These are phyloP conservation scores for Channallabes apus DNA, from an alignment of 2,797 vertebrate species.

Conservation along the genomic window DNA sequence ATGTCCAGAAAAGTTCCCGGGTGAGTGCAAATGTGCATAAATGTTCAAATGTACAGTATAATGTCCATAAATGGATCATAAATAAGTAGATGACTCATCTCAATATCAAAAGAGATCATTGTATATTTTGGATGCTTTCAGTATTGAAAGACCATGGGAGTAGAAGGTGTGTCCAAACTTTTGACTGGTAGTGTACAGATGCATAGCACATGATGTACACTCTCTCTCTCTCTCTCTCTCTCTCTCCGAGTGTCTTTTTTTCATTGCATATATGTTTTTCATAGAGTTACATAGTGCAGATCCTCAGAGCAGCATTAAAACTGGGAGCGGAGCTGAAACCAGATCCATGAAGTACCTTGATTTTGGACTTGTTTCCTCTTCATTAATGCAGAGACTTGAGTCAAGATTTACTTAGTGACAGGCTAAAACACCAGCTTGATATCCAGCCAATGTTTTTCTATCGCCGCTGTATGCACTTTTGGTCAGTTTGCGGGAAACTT, in stretches of 20 bases:
- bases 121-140: too few species aligned
- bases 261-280: neutral
- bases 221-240: neutral
- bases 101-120: too few species aligned
- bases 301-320: conserved; percentile 29
- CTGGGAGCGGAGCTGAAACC: conserved; percentile 17
- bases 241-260: neutral
- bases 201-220: conserved; percentile 39
- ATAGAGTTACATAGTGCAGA: conserved; percentile 28
- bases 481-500: conserved; percentile 18
- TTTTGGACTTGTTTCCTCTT: conserved; percentile 35
- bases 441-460: conserved; percentile 39
- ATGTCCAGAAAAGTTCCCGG: too few species aligned
- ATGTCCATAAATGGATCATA: too few species aligned
- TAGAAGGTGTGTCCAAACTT: too few species aligned
- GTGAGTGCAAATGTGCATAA: too few species aligned
- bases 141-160: too few species aligned
- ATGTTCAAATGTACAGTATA: too few species aligned
- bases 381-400: conserved; percentile 33
- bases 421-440: conserved; percentile 35
- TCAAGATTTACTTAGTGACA: conserved; percentile 39
- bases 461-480: conserved; percentile 19
- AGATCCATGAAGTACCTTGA: conserved; percentile 28
- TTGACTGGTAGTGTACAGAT: conserved; percentile 33
- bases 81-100: too few species aligned